phyloP scores from a whole-genome alignment of 2,113 vertebrate genomes.

The Polypterus bichir region DNA sequence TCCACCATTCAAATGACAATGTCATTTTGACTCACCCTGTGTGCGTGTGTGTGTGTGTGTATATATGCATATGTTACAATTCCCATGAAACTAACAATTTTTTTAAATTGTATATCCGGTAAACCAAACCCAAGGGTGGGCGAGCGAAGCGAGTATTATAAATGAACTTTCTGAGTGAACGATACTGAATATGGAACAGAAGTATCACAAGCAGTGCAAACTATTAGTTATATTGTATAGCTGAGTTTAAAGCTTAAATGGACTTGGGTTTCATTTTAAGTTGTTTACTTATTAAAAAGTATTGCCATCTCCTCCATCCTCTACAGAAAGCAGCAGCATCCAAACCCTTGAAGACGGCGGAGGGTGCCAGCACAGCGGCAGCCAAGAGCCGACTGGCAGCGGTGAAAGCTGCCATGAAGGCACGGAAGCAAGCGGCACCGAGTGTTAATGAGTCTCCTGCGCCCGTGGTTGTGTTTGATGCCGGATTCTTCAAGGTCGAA shows the following conservation, averaged over 20 bases:
- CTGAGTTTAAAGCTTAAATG: background rate
- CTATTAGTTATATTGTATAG: background rate
- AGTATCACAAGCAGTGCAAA: too few relatives aligned
- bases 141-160: too few relatives aligned
- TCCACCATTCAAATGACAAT: too few relatives aligned
- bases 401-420: constrained; percentile 73
- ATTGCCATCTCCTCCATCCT: background rate
- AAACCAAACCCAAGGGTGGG: too few relatives aligned
- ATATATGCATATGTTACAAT: too few relatives aligned
- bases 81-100: too few relatives aligned
- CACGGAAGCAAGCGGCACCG: constrained; percentile 31
- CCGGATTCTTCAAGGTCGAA: constrained; percentile 76
- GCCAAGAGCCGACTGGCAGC: constrained; percentile 67
- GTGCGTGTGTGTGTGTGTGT: too few relatives aligned
- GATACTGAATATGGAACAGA: too few relatives aligned
- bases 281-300: background rate
- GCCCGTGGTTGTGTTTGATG: constrained; percentile 58
- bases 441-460: constrained; percentile 21
- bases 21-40: too few relatives aligned
- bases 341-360: constrained; percentile 37
- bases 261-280: too few relatives aligned
- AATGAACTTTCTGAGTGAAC: too few relatives aligned
- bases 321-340: constrained; percentile 53
- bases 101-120: too few relatives aligned
- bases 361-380: constrained; percentile 37